A percentile compares a stretch with the other conserved stretches of the same genome.
Evolutionary conservation across 2,113 vertebrate species (phyloP).

Genomic region (Melanerpes aurifrons): DNA sequence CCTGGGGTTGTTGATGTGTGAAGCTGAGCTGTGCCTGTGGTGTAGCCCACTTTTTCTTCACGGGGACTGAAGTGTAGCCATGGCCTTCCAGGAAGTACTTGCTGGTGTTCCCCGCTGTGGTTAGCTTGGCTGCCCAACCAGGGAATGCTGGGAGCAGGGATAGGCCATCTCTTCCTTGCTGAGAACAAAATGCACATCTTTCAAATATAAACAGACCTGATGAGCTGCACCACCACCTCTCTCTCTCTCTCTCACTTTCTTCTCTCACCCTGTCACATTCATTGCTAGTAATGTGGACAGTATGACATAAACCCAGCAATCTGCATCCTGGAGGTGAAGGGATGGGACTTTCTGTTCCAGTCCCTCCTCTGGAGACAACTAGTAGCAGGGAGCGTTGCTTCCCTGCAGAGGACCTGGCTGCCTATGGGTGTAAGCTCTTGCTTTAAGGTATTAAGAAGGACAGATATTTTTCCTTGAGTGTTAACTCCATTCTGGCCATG

Average conservation of each 20-base stretch:
- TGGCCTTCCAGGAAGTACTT: neutral
- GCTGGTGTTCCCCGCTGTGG: fast-evolving
- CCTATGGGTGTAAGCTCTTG: neutral
- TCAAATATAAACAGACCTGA: neutral
- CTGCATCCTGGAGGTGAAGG: neutral
- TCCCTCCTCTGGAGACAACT: neutral
- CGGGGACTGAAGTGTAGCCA: neutral
- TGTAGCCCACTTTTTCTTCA: neutral
- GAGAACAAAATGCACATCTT: fast-evolving
- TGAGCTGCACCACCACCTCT: neutral
- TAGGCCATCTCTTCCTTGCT: neutral
- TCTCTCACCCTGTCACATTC: neutral
- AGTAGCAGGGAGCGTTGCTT: neutral
- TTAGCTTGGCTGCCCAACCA: fast-evolving
- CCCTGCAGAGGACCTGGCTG: neutral
- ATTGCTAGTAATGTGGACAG: fast-evolving
- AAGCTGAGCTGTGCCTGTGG: neutral
- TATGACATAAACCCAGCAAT: neutral
- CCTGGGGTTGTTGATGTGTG: neutral
- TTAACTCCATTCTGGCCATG: neutral
- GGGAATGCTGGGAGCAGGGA: neutral
- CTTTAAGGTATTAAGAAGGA: neutral
- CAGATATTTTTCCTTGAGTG: neutral
- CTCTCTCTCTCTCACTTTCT: neutral
- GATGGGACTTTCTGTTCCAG: neutral